Percentiles rank a stretch among this genome's conserved stretches.
These are phyloP conservation scores for Chaitophorus viminalis DNA, from an alignment of 2,888 invertebrate species.

Conservation along the genomic window DNA sequence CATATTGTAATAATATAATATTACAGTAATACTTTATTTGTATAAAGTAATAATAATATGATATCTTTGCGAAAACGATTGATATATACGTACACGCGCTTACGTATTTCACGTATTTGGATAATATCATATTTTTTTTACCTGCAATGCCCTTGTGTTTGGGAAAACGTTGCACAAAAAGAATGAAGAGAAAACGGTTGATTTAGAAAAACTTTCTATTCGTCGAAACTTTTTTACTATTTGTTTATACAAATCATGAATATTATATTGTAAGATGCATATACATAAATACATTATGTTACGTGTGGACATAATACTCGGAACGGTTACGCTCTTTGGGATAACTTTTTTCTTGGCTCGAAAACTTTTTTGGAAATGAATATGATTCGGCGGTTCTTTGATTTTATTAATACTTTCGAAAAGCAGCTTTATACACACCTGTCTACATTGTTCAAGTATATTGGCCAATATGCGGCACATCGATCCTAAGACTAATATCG, in stretches of 20 bases:
- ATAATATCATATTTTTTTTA: no score
- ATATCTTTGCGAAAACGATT: no score
- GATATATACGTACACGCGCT: no score
- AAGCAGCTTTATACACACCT: background rate
- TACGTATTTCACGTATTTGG: no score
- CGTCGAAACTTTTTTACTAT: background rate
- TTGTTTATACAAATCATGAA: background rate
- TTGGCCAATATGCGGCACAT: background rate
- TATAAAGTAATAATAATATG: no score
- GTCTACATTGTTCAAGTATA: background rate
- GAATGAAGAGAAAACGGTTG: background rate
- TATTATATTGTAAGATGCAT: background rate
- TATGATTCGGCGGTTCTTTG: background rate
- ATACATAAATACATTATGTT: no score
- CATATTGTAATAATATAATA: no score
- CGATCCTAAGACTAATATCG: background rate
- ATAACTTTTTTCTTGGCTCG: background rate
- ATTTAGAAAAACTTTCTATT: background rate
- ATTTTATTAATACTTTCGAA: background rate
- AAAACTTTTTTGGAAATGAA: background rate
- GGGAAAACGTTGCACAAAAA: background rate
- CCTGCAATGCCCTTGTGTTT: no score
- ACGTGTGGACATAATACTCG: no score
- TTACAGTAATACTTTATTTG: no score
- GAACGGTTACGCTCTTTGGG: background rate